These are phyloP conservation scores for Rhineura floridana DNA, from an alignment of 2,113 vertebrate species.

Conservation along the genomic window DNA sequence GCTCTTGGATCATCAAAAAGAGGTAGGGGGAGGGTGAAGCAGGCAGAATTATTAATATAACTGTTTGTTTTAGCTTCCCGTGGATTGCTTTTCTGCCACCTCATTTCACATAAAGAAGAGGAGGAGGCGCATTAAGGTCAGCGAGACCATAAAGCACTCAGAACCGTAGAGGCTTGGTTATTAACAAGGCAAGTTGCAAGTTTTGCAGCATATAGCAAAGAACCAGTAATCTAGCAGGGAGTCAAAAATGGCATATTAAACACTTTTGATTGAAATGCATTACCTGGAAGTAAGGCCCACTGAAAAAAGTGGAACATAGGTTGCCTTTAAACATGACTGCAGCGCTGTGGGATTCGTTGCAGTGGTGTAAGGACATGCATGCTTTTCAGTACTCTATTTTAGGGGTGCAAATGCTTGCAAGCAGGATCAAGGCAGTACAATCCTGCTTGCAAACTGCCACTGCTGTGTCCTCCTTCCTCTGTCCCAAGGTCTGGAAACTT, in stretches of 20 bases:
- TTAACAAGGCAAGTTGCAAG: not conserved
- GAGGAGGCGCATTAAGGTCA: not conserved
- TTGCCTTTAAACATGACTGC: not conserved
- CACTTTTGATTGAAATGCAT: not conserved
- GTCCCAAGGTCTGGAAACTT: not conserved
- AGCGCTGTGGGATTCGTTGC: not conserved
- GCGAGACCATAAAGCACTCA: not conserved
- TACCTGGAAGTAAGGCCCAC: not conserved
- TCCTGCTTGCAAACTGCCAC: too few relatives aligned
- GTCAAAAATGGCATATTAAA: not conserved
- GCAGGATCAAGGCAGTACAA: not conserved
- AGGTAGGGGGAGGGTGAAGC: constrained; percentile 28
- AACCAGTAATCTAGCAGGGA: not conserved
- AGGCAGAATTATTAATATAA: not conserved
- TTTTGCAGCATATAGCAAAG: not conserved
- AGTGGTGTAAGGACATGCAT: too few relatives aligned
- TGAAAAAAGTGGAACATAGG: not conserved
- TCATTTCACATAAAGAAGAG: not conserved
- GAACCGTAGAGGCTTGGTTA: not conserved
- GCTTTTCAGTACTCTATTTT: not conserved
- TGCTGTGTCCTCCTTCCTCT: not conserved
- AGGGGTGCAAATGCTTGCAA: too few relatives aligned
- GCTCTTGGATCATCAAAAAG: constrained; percentile 33
- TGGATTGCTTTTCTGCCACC: not conserved
- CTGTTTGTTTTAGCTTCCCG: not conserved